Base-by-base conservation (phyloP, 2,797 vertebrate species). In the Centroberyx gerrardi region DNA sequence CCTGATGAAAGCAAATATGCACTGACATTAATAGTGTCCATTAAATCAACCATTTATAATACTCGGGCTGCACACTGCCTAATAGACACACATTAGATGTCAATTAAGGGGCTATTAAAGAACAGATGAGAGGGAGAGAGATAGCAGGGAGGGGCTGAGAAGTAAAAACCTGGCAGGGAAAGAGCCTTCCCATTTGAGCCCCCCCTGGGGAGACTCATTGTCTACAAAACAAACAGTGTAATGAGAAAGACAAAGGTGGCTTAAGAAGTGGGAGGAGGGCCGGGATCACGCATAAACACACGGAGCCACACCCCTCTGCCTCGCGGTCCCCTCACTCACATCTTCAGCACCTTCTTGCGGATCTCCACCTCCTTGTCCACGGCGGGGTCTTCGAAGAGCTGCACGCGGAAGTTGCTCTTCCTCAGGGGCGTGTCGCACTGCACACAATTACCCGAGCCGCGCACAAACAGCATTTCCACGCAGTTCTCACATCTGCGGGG, bases 291-390 rank as follows among this genome's bases (percentile, higher is more conserved):
- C 83, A 90, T 83, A 93, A 92, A 93, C 88, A 92, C 67, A 66
- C 67, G 75, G 63, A 63, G 77, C 75, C 76, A 12, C 90, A 76
- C 86, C 85, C 78, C 83, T 78, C 77, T 9, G 60, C 28, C 18
- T 44, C 40, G 36, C 76, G 49, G 63, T 31, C 2, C 22, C 28
- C 22, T 49, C 74, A 94, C 95, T 91, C 89, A 96, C 98, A 99
- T 97, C 95, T 98, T 99, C 75, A 99, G 93, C 80, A 99, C 97
- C 93, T 97, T 99, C 94, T 99, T 99, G 67, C 98, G 95, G 87
- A 99, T 99, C 90, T 99, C 98, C 90, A 99, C 98, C 89, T 99
- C 98, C 87, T 99, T 99, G 91, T 99, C 98, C 0, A 99, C 94
- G 14, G 96, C 90, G 2, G 98, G 97, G 88, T 99, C 98, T 82